Conservation (phyloP, 2,888 invertebrate genomes). For the Minunthozetes semirufus region DNA sequence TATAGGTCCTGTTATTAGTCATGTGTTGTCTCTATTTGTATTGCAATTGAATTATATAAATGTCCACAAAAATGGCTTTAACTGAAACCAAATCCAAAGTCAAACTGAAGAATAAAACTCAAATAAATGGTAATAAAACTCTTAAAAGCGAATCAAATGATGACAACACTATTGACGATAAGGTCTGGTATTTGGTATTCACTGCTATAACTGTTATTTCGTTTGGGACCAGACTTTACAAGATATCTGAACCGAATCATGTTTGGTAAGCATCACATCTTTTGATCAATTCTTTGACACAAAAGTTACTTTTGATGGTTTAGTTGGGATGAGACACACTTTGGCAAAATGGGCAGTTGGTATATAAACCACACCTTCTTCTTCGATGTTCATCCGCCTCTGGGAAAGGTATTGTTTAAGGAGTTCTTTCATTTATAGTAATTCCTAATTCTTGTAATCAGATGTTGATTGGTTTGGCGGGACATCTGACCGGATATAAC, state of each 20-base stretch:
- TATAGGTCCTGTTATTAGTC: no score
- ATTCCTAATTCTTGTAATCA: constrained; percentile 50
- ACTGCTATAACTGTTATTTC: constrained; percentile 60
- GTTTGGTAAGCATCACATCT: constrained; percentile 67
- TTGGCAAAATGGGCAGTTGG: constrained; percentile 98
- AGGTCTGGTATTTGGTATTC: constrained; percentile 50
- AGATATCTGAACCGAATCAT: constrained; percentile 84
- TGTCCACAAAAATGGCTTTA: neutral
- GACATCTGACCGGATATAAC: constrained; percentile 85
- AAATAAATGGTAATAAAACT: neutral
- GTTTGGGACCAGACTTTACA: constrained; percentile 71
- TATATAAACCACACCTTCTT: constrained; percentile 95
- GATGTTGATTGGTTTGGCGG: constrained; percentile 91
- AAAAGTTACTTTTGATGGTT: neutral
- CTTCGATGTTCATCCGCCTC: constrained; percentile 95
- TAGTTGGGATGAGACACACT: constrained; percentile 93
- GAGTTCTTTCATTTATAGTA: neutral
- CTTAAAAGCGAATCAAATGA: neutral
- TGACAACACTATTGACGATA: neutral
- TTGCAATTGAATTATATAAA: neutral
- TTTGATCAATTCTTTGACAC: neutral
- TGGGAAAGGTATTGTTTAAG: constrained; percentile 71
- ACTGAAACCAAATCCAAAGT: neutral
- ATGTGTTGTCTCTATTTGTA: no score
- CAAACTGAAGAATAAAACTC: neutral